Percentiles rank a stretch among this genome's conserved stretches.
These are phyloP conservation scores for Mantis religiosa DNA, from an alignment of 2,888 invertebrate species.

Conservation along the genomic window DNA sequence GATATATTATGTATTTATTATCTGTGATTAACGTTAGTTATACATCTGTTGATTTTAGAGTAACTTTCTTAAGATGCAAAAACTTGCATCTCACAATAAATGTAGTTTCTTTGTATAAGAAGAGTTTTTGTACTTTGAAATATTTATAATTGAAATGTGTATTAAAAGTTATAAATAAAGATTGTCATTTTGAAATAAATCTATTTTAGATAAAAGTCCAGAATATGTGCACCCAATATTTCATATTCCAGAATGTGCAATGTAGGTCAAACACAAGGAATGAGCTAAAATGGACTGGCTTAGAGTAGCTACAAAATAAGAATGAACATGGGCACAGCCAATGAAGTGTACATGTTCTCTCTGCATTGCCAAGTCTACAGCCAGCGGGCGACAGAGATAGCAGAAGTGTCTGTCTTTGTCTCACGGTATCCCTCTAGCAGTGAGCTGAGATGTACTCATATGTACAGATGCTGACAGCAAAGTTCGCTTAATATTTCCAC, in stretches of 20 bases:
- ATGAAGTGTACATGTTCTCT: too few relatives aligned
- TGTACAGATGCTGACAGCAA: too few relatives aligned
- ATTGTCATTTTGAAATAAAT: not conserved
- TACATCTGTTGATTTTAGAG: not conserved
- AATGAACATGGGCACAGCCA: too few relatives aligned
- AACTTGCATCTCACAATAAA: not conserved
- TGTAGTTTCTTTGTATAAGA: not conserved
- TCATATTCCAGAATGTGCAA: not conserved
- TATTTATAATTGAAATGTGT: not conserved
- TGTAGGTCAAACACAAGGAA: too few relatives aligned
- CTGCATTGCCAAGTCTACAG: too few relatives aligned
- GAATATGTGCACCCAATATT: not conserved
- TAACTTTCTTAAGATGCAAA: not conserved
- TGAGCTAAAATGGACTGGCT: too few relatives aligned
- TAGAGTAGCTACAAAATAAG: too few relatives aligned
- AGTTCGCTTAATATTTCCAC: too few relatives aligned
- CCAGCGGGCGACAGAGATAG: too few relatives aligned
- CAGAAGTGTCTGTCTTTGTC: too few relatives aligned
- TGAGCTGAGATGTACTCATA: too few relatives aligned
- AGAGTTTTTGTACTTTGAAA: not conserved
- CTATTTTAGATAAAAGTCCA: not conserved
- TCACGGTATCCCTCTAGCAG: too few relatives aligned
- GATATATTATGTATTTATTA: not conserved
- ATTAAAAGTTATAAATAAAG: not conserved
- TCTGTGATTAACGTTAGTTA: not conserved